These are phyloP conservation scores for Brachionus angularis DNA, from an alignment of 1,140 invertebrate genomes.

Conservation along the genomic window DNA sequence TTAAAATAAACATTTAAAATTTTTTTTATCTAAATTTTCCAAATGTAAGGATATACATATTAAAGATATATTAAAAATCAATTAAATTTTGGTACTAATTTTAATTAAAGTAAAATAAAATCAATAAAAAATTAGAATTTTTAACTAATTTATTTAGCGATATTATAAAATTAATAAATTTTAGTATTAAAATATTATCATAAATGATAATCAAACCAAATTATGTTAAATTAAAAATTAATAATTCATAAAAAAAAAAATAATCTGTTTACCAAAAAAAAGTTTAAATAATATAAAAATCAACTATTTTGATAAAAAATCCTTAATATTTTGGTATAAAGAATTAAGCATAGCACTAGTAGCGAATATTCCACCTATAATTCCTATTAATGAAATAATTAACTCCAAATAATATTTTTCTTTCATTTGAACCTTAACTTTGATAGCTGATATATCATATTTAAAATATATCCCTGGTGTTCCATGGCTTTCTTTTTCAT, in stretches of 20 bases:
- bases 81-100: no score
- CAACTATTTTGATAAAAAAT: constrained; percentile 15
- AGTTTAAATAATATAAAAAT: not conserved
- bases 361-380: constrained; percentile 83
- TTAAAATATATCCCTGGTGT: constrained; percentile 89
- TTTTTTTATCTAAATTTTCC: no score
- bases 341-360: constrained; percentile 60
- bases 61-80: no score
- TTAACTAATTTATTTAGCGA: no score
- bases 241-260: not conserved
- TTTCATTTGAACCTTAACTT: constrained; percentile 77
- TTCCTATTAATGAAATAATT: constrained; percentile 76
- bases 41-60: no score
- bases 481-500: constrained; percentile 75
- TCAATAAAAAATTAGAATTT: no score
- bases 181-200: no score
- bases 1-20: no score
- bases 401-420: constrained; percentile 72
- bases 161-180: no score
- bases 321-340: constrained; percentile 56
- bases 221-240: no score
- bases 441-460: constrained; percentile 82
- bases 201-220: no score
- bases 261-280: not conserved
- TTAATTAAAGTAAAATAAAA: no score